Evolutionary conservation across 2,888 invertebrate species (phyloP).

Genomic region (Pachliopta kotzebuea): DNA sequence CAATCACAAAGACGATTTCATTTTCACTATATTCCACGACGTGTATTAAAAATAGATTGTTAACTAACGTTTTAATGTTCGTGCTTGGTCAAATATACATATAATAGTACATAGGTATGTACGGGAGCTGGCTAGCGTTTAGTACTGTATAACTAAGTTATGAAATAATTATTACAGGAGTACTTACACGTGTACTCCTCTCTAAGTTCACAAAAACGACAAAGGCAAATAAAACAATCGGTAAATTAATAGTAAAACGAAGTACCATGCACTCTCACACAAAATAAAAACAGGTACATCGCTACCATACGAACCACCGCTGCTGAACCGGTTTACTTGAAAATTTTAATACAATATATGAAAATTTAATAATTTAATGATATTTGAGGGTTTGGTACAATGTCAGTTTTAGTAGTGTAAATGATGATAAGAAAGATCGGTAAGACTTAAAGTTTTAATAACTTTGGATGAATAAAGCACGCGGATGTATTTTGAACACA

Average conservation of each 20-base stretch:
- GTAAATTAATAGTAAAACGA: slow-evolving; percentile 15
- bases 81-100: slow-evolving; percentile 50
- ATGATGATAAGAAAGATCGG: not conserved
- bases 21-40: slow-evolving; percentile 47
- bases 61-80: slow-evolving; percentile 37
- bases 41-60: slow-evolving; percentile 66
- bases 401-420: not conserved
- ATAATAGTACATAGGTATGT: slow-evolving; percentile 35
- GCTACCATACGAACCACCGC: slow-evolving; percentile 12
- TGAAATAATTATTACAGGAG: slow-evolving; percentile 30
- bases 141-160: slow-evolving; percentile 38
- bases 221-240: slow-evolving; percentile 30
- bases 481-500: too few relatives aligned
- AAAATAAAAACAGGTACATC: slow-evolving; percentile 54
- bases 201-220: slow-evolving; percentile 32
- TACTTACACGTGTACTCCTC: slow-evolving; percentile 23
- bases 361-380: too few relatives aligned
- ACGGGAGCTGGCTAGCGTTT: slow-evolving; percentile 48
- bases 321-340: slow-evolving; percentile 24
- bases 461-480: too few relatives aligned
- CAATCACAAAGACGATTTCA: slow-evolving; percentile 44
- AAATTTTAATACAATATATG: too few relatives aligned
- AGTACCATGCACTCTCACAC: slow-evolving; percentile 52
- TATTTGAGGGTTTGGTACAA: too few relatives aligned
- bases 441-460: not conserved